Evolutionary conservation across 2,113 vertebrate species (phyloP).

Genomic region (Dipodomys ordii): DNA sequence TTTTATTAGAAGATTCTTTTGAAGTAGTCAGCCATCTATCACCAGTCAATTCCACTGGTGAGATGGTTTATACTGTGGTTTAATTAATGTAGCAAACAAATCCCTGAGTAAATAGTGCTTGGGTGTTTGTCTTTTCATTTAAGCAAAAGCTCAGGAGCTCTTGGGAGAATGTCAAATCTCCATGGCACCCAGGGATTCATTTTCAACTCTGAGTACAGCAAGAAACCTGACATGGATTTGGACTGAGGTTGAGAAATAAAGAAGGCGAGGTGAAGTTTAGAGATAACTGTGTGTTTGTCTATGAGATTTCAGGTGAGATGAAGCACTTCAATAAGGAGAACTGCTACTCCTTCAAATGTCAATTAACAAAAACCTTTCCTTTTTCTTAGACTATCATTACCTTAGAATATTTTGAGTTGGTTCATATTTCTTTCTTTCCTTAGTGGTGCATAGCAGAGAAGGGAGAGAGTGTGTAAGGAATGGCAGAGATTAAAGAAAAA

Average conservation of each 20-base stretch:
- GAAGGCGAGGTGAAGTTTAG: slow-evolving; percentile 20
- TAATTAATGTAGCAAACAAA: slow-evolving; percentile 79
- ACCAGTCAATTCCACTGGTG: neutral
- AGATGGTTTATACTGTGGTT: slow-evolving; percentile 59
- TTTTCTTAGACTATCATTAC: slow-evolving; percentile 31
- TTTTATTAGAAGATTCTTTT: neutral
- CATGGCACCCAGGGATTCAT: neutral
- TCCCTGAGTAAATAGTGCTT: slow-evolving; percentile 74
- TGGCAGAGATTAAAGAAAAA: too few relatives aligned
- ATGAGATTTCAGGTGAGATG: slow-evolving; percentile 28
- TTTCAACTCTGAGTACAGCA: slow-evolving; percentile 61
- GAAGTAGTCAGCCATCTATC: neutral
- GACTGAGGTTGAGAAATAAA: neutral
- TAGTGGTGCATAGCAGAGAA: neutral
- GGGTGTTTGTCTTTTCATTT: slow-evolving; percentile 75
- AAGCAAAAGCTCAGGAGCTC: slow-evolving; percentile 78
- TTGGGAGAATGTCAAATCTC: slow-evolving; percentile 75
- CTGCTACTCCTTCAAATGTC: slow-evolving; percentile 22
- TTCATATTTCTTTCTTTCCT: slow-evolving; percentile 49
- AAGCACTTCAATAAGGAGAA: slow-evolving; percentile 28
- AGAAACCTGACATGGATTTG: slow-evolving; percentile 55
- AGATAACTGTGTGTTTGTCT: slow-evolving; percentile 46
- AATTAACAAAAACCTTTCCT: slow-evolving; percentile 19
- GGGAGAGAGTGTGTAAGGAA: neutral
- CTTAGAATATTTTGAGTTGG: slow-evolving; percentile 13